phyloP scores from a whole-genome alignment of 2,797 vertebrate species.

The Cynopterus sphinx region DNA sequence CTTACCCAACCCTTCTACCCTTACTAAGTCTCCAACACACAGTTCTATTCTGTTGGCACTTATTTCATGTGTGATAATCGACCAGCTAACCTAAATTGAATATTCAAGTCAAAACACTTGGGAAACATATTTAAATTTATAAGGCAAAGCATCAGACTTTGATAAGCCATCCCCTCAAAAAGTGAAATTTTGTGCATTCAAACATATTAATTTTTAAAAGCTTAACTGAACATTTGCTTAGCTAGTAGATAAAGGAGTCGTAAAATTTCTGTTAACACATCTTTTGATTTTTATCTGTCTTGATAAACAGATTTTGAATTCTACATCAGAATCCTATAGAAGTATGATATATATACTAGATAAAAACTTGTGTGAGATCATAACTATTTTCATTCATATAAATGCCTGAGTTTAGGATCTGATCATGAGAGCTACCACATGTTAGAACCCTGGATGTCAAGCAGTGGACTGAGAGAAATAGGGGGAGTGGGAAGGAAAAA shows the following conservation, averaged over 20 bases:
- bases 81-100: constrained; percentile 3
- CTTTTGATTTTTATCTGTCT: background rate
- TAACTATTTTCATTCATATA: background rate
- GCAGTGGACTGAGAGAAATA: too few relatives aligned
- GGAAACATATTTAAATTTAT: background rate
- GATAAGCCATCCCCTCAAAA: background rate
- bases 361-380: background rate
- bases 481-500: too few relatives aligned
- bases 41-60: background rate
- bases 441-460: too few relatives aligned
- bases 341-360: background rate
- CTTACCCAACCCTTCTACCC: background rate
- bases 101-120: background rate
- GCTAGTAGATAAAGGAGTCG: background rate
- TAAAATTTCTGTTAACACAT: background rate
- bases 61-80: background rate
- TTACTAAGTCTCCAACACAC: background rate
- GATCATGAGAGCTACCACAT: too few relatives aligned
- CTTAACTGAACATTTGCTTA: background rate
- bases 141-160: background rate
- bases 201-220: background rate
- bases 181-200: background rate
- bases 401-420: too few relatives aligned
- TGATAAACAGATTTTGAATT: background rate
- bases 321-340: background rate